Percentiles rank a stretch among this genome's conserved stretches.
These are phyloP conservation scores for Ormyrus nitidulus DNA, from an alignment of 2,888 invertebrate genomes.

Conservation along the genomic window DNA sequence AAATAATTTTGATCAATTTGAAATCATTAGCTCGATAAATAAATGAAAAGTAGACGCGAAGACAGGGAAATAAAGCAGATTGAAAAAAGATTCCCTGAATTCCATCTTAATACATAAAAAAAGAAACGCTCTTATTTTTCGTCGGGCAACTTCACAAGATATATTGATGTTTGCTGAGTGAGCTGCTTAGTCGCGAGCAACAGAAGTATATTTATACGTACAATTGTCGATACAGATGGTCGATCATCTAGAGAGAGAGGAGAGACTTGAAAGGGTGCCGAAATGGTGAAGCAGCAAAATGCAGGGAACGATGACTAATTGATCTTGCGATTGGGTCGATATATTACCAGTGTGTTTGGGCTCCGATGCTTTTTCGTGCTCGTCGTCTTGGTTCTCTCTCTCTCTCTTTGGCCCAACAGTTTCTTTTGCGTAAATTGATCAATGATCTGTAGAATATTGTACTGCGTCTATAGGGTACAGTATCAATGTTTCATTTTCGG, in stretches of 20 bases:
- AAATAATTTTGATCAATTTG: too few species aligned
- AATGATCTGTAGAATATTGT: conserved; percentile 5
- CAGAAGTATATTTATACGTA: too few species aligned
- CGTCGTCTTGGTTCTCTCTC: neutral
- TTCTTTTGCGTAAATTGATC: conserved; percentile 18
- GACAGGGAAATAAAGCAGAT: too few species aligned
- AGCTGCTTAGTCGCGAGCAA: too few species aligned
- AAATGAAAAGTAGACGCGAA: too few species aligned
- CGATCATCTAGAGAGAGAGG: neutral
- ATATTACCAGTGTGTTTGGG: conserved; percentile 10
- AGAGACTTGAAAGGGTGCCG: conserved; percentile 43
- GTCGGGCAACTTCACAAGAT: too few species aligned
- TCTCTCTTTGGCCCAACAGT: neutral
- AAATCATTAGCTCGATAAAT: too few species aligned
- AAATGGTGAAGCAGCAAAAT: conserved; percentile 29
- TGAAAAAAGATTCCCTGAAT: too few species aligned
- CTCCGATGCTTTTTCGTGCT: neutral
- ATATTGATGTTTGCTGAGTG: too few species aligned
- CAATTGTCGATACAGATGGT: neutral
- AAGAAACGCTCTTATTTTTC: too few species aligned
- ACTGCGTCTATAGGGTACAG: neutral
- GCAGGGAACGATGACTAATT: conserved; percentile 45
- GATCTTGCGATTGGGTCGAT: conserved; percentile 22
- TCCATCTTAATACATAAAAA: too few species aligned
- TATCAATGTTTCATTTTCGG: neutral